A percentile compares a stretch with the other conserved stretches of the same genome.
Conservation (phyloP, 2,797 vertebrate genomes). For the Typhlichthys subterraneus region DNA sequence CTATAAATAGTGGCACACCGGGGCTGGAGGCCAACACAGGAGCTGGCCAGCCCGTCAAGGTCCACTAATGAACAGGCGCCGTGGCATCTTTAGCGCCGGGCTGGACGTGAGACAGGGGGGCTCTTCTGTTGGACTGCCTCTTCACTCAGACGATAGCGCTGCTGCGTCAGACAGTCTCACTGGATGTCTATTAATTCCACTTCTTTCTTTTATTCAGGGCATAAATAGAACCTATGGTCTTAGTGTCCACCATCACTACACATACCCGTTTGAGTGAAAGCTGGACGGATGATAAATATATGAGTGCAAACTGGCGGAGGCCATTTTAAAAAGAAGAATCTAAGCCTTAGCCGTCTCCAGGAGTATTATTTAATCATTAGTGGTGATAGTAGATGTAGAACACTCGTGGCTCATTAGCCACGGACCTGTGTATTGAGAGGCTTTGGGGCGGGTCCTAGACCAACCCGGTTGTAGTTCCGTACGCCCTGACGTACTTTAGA, state of each 20-base stretch:
- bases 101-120: background rate
- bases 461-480: conserved; percentile 36
- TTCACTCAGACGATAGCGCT: conserved; percentile 51
- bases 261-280: conserved; percentile 7
- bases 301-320: background rate
- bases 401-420: conserved; percentile 12
- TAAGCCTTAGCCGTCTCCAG: background rate
- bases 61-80: conserved; percentile 71
- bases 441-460: conserved; percentile 41
- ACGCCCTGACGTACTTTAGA: conserved; percentile 64
- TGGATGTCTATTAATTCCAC: conserved; percentile 27
- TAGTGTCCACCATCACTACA: conserved; percentile 18
- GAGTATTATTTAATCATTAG: background rate
- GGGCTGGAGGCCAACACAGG: conserved; percentile 70
- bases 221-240: conserved; percentile 27
- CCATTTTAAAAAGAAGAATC: background rate
- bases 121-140: conserved; percentile 50
- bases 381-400: background rate
- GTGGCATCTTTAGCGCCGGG: conserved; percentile 68
- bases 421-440: conserved; percentile 17
- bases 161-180: conserved; percentile 42
- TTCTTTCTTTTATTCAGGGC: conserved; percentile 19
- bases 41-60: conserved; percentile 71
- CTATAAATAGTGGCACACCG: conserved; percentile 76
- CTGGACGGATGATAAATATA: background rate